A percentile compares a stretch with the other conserved stretches of the same genome.
phyloP scores from a whole-genome alignment of 2,113 vertebrate genomes.

The Platanista minor region DNA sequence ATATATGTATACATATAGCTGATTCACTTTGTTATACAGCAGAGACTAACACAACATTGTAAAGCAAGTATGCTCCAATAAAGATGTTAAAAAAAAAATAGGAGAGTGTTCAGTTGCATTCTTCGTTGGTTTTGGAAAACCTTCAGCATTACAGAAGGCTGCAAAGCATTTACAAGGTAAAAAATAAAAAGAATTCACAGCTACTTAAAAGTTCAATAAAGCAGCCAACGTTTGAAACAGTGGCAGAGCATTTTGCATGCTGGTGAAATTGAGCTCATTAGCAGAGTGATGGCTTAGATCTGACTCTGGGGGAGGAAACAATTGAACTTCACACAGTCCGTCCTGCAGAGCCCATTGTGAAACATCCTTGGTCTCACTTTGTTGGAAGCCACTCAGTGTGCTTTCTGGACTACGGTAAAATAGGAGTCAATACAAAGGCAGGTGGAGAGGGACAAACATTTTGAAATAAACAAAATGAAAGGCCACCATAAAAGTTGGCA shows the following conservation, averaged over 20 bases:
- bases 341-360: slow-evolving; percentile 7
- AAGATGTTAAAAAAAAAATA: neutral
- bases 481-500: neutral
- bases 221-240: neutral
- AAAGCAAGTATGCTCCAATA: too few relatives aligned
- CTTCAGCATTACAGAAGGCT: neutral
- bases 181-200: neutral
- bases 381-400: slow-evolving; percentile 24
- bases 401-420: slow-evolving; percentile 40
- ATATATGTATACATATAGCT: too few relatives aligned
- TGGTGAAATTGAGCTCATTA: slow-evolving; percentile 55
- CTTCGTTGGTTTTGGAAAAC: neutral
- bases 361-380: neutral
- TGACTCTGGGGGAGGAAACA: neutral
- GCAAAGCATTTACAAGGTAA: neutral
- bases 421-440: slow-evolving; percentile 39
- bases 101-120: neutral
- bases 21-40: too few relatives aligned
- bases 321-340: neutral
- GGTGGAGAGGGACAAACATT: neutral
- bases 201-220: slow-evolving; percentile 4
- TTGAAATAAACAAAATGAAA: slow-evolving; percentile 66
- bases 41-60: too few relatives aligned
- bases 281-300: slow-evolving; percentile 21
- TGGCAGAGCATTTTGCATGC: neutral